Evolutionary conservation across 2,113 vertebrate genomes (phyloP), one percentile per base, ranked within the genome.

Genomic region (Microtus richardsoni): DNA sequence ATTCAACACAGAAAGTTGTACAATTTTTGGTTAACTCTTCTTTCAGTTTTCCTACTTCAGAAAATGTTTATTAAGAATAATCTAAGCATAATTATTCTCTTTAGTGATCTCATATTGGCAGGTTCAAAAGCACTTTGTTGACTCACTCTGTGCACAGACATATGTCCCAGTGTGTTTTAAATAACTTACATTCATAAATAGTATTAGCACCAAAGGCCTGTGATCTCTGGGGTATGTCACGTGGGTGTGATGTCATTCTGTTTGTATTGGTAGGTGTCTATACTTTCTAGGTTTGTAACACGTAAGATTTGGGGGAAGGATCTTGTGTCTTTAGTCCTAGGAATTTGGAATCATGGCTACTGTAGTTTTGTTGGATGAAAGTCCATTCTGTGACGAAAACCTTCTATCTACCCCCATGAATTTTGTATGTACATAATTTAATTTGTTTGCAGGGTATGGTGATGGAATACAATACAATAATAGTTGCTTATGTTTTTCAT

Each of bases 1-100:
- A 96, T 92, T 96, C 92, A 96, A 80, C 78, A 44, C 54, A 64
- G 96, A 91, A 52, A 36, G 41, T 22, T 5, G 91, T 91, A 82
- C 52, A 62, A 62, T 91, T 28, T 87, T 79, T 74, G 5, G 66
- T 97, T 92, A 71, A 84, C 85, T 62, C 96, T 95, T 87, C 49
- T 26, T 17, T 71, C 88, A 70, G 73, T 91, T 97, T 44, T 68
- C 54, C 54, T 7, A 71, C 89, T 83, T 21, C 24, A 86, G 44
- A 66, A 7, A 95, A 96, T 80, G 95, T 85, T 87, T 82, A 30
- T 62, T 95, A 91, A 91, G 19, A 86, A 22, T 93, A 91, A 64
- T 94, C 2, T 0, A 97, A 30, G 58, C 96, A 97, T 95, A 33
- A 64, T 41, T 11, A 47, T 30, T 68, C 5, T 75, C n/a, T 62